These are phyloP conservation scores for Poeciliopsis infans DNA, from an alignment of 2,797 vertebrate genomes.

Conservation along the genomic window DNA sequence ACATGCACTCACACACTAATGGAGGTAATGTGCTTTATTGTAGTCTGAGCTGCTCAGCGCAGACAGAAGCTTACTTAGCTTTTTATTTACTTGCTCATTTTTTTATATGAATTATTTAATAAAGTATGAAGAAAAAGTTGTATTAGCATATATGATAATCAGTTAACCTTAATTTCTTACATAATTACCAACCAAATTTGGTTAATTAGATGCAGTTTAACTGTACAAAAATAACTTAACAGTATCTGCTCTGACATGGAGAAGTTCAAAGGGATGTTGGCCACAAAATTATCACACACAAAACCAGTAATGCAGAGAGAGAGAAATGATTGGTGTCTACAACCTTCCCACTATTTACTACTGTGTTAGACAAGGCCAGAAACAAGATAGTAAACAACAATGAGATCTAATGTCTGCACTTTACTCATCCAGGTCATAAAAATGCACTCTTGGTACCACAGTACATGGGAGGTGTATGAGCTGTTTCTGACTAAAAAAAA, in stretches of 20 bases:
- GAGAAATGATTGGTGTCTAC: background rate
- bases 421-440: background rate
- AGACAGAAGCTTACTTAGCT: too few species aligned
- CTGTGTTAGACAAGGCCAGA: conserved; percentile 4
- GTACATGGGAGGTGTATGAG: background rate
- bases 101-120: background rate
- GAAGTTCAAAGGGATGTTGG: background rate
- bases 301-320: background rate
- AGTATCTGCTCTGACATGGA: background rate
- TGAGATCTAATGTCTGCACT: background rate
- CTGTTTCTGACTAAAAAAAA: background rate
- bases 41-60: too few species aligned
- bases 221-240: background rate
- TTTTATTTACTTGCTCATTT: background rate
- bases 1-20: too few species aligned
- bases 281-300: background rate
- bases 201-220: background rate
- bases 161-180: background rate
- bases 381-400: conserved; percentile 10
- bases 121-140: background rate
- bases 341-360: conserved; percentile 3
- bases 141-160: background rate
- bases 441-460: background rate
- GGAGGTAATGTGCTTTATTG: too few species aligned
- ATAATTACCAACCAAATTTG: background rate